Evolutionary conservation across 2,113 vertebrate genomes (phyloP).

Genomic region (Aspidoscelis tigris): DNA sequence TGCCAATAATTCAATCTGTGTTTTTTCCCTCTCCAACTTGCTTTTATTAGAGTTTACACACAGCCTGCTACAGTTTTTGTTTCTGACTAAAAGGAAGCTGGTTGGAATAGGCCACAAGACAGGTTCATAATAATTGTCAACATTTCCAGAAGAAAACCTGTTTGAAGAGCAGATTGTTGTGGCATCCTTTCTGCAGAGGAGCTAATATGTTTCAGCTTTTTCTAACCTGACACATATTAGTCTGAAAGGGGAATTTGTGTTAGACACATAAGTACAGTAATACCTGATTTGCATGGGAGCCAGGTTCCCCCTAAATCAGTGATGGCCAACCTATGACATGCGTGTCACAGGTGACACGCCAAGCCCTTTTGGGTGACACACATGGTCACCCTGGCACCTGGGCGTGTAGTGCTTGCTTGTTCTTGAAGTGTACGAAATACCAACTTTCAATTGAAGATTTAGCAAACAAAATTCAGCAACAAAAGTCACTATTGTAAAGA

Average conservation of each 20-base stretch:
- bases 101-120: not conserved
- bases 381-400: too few relatives aligned
- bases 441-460: too few relatives aligned
- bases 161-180: not conserved
- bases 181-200: not conserved
- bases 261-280: too few relatives aligned
- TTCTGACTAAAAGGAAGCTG: not conserved
- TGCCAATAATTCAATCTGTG: not conserved
- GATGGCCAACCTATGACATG: too few relatives aligned
- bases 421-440: too few relatives aligned
- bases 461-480: too few relatives aligned
- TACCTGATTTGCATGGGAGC: too few relatives aligned
- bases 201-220: not conserved
- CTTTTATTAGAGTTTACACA: not conserved
- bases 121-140: not conserved
- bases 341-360: too few relatives aligned
- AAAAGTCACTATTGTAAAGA: too few relatives aligned
- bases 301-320: too few relatives aligned
- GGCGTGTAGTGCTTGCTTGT: too few relatives aligned
- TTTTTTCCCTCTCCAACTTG: not conserved
- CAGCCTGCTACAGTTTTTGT: not conserved
- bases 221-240: not conserved
- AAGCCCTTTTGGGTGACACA: too few relatives aligned
- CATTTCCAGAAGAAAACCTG: not conserved
- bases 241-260: not conserved